Percentiles rank a stretch among this genome's conserved stretches.
Evolutionary conservation across 2,797 vertebrate genomes (phyloP).

Genomic region (Loris lydekkerianus): DNA sequence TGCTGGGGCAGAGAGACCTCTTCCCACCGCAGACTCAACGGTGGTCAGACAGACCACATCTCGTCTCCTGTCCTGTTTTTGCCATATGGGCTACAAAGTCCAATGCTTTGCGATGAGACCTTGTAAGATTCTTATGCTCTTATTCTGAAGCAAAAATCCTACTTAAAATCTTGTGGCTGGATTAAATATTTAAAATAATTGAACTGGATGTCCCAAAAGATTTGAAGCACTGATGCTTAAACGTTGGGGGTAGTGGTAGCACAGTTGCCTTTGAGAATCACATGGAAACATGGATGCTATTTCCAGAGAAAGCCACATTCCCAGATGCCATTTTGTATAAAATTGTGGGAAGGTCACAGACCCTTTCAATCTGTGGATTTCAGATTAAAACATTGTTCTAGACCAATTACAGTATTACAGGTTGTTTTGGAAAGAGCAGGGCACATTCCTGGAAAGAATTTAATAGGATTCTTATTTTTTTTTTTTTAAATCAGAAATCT

Average conservation of each 20-base stretch:
- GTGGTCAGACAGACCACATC: neutral
- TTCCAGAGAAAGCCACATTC: neutral
- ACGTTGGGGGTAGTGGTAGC: neutral
- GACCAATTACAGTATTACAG: neutral
- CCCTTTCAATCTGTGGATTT: neutral
- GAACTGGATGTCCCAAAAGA: neutral
- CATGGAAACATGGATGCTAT: rapidly evolving
- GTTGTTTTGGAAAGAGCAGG: neutral
- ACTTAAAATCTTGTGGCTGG: neutral
- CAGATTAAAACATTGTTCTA: neutral
- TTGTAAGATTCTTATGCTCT: too few relatives aligned
- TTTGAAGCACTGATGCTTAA: neutral
- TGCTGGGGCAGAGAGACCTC: neutral
- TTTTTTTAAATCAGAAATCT: neutral
- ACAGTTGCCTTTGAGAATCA: neutral
- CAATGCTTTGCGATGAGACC: neutral
- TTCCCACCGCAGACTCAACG: neutral
- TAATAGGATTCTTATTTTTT: neutral
- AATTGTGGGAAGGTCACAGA: neutral
- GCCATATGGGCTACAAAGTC: neutral
- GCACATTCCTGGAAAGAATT: neutral
- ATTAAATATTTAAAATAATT: neutral
- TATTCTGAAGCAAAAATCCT: neutral
- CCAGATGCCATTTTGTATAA: neutral
- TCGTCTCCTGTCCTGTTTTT: rapidly evolving